Evolutionary conservation across 2,113 vertebrate species (phyloP).

Genomic region (Neolamprologus fasciatus): DNA sequence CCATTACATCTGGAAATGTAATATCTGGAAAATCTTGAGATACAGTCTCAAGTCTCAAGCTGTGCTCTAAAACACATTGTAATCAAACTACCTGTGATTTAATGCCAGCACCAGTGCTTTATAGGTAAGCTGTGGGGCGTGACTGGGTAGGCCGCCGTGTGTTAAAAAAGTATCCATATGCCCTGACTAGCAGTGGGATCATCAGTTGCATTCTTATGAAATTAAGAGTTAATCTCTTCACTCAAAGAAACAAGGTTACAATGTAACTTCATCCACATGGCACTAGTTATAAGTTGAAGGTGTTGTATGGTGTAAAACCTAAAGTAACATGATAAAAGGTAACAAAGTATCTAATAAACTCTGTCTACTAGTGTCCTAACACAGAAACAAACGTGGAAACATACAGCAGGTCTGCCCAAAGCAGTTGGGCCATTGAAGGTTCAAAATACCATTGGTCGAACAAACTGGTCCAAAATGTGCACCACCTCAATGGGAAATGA

Average conservation of each 20-base stretch:
- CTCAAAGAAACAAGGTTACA: neutral
- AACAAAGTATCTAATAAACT: neutral
- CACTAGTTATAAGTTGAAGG: neutral
- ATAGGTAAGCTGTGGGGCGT: neutral
- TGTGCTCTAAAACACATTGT: neutral
- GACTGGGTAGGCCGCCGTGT: neutral
- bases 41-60: neutral
- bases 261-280: neutral
- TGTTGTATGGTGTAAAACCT: neutral
- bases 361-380: neutral
- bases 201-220: neutral
- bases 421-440: neutral
- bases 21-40: neutral
- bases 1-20: neutral
- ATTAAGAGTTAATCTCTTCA: neutral
- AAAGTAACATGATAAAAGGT: neutral
- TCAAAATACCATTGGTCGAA: neutral
- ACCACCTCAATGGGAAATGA: neutral
- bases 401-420: neutral
- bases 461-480: neutral
- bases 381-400: neutral
- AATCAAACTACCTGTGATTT: neutral
- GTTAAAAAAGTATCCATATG: neutral
- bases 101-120: neutral
- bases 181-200: neutral